Percentiles rank a stretch among this genome's conserved stretches.
phyloP scores from a whole-genome alignment of 2,888 invertebrate species.

The Habrosyne pyritoides region DNA sequence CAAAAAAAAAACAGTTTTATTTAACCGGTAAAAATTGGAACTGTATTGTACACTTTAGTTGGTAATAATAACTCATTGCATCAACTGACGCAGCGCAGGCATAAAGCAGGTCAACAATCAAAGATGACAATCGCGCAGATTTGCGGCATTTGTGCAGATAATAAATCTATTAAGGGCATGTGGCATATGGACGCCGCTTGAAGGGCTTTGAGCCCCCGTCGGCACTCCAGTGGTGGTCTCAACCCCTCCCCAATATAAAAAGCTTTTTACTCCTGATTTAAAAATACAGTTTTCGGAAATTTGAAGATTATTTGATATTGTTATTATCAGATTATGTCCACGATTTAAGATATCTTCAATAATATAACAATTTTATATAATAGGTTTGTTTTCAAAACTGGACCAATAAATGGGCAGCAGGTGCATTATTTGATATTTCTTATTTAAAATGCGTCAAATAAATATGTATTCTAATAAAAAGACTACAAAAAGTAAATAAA shows the following conservation, averaged over 20 bases:
- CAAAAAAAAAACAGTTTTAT: too few species aligned
- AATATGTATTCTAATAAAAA: too few species aligned
- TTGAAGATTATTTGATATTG: conserved; percentile 7
- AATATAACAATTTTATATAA: too few species aligned
- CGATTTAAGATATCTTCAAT: neutral
- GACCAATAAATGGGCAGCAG: too few species aligned
- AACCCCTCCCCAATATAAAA: conserved; percentile 19
- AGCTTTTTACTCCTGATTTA: neutral
- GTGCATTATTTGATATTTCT: too few species aligned
- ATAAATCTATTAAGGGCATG: conserved; percentile 68
- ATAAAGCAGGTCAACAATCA: conserved; percentile 40
- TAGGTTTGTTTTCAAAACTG: too few species aligned
- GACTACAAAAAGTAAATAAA: too few species aligned
- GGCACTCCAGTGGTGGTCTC: conserved; percentile 56
- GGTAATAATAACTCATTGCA: neutral
- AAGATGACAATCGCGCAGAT: conserved; percentile 58
- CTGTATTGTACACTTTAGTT: too few species aligned
- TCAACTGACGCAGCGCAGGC: neutral
- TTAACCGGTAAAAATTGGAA: too few species aligned
- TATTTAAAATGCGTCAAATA: too few species aligned
- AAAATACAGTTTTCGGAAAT: conserved; percentile 12
- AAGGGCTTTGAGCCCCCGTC: conserved; percentile 51
- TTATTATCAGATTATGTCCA: conserved; percentile 1
- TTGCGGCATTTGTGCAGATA: conserved; percentile 72
- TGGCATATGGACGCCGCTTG: conserved; percentile 65